These are phyloP conservation scores for Atopsyche davidsoni DNA, from an alignment of 1,140 invertebrate genomes.

Conservation along the genomic window DNA sequence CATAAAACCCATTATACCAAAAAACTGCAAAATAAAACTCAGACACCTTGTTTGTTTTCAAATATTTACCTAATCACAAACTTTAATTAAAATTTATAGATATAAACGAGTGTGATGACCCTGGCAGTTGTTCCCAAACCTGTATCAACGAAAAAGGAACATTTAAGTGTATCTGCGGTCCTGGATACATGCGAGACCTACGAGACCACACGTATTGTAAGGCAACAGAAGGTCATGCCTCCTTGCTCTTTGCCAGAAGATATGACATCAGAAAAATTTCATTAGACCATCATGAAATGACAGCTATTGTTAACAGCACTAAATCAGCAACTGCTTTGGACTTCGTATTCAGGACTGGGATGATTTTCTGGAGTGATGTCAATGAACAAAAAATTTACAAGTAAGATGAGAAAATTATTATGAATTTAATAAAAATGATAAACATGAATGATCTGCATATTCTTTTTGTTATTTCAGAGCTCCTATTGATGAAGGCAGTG, in stretches of 20 bases:
- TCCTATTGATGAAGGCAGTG: constrained; percentile 84
- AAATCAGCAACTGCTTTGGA: constrained; percentile 83
- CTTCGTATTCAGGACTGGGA: constrained; percentile 82
- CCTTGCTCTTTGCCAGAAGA: constrained; percentile 74
- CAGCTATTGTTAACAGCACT: constrained; percentile 79
- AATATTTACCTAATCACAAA: background rate
- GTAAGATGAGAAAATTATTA: constrained; percentile 41
- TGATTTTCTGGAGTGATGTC: constrained; percentile 94
- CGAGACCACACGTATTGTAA: constrained; percentile 78
- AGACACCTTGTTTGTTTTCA: background rate
- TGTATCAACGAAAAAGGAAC: constrained; percentile 87
- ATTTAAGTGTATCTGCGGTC: constrained; percentile 87
- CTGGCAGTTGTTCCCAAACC: constrained; percentile 86
- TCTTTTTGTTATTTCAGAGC: constrained; percentile 52
- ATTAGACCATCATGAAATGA: constrained; percentile 85
- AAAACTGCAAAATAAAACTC: background rate
- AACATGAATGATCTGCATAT: background rate
- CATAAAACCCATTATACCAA: too few species aligned
- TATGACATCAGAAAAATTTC: constrained; percentile 87
- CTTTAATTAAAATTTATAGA: too few species aligned
- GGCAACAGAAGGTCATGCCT: constrained; percentile 79
- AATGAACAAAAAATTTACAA: constrained; percentile 85
- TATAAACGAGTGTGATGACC: constrained; percentile 85
- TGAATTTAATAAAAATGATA: background rate
- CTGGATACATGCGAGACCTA: constrained; percentile 81